Conservation (phyloP, 2,888 invertebrate genomes). For the Ametastegia equiseti region DNA sequence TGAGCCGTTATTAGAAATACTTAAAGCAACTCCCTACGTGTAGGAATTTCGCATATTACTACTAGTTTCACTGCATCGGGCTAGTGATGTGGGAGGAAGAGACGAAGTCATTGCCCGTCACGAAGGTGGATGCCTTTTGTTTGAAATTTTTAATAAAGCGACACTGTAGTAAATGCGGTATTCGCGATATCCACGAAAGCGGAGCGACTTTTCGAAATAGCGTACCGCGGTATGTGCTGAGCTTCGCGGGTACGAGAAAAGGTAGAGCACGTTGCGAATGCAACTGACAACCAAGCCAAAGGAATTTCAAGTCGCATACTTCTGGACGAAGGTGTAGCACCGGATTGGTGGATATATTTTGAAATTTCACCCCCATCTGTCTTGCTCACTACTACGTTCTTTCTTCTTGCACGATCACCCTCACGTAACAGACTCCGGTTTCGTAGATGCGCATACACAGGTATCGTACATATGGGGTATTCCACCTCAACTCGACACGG, state of each 20-base stretch:
- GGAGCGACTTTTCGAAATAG: constrained; percentile 29
- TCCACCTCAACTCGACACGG: too few species aligned
- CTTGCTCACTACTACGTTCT: not conserved
- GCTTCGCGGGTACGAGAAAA: not conserved
- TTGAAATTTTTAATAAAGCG: constrained; percentile 68
- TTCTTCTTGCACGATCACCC: constrained; percentile 9
- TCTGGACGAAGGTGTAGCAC: not conserved
- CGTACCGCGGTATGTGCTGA: not conserved
- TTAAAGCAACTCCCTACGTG: not conserved
- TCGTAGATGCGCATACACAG: not conserved
- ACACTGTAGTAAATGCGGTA: constrained; percentile 26
- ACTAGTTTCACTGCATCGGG: not conserved
- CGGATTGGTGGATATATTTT: constrained; percentile 23
- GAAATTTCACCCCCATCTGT: constrained; percentile 17
- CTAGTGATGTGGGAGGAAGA: not conserved
- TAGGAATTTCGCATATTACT: not conserved
- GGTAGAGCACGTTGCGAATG: constrained; percentile 36
- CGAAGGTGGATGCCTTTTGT: constrained; percentile 59
- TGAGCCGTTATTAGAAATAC: not conserved
- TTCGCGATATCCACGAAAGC: constrained; percentile 27
- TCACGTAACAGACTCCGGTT: constrained; percentile 25
- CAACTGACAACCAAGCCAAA: constrained; percentile 38
- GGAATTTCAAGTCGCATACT: constrained; percentile 42
- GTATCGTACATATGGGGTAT: too few species aligned
- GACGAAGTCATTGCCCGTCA: not conserved